Evolutionary conservation across 2,888 invertebrate species (phyloP), one percentile per base, ranked within the genome.

Genomic region (Mimumesa dahlbomi): DNA sequence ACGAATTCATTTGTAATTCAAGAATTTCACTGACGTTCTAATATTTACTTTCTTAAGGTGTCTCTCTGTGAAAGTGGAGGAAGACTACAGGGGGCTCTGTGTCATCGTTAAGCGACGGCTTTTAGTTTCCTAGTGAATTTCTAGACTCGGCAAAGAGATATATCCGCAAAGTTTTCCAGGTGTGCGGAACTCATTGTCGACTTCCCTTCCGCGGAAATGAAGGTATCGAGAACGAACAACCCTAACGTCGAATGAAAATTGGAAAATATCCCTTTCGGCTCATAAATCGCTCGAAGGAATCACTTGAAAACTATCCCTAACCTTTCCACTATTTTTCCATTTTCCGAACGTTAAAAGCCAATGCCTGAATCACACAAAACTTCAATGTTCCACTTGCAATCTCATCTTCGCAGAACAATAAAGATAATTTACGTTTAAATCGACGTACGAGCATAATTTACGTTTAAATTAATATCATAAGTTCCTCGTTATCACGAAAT

Each of bases 71-170:
- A 43, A 42, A 14, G 31, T 29, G 53, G 49, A 38, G 16, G 66
- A 25, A 36, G 52, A 69, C 36, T 16, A 40, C 21, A 40, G 25
- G 11, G 14, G 46, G 73, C 61, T 68, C 65, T 76, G 68, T 50
- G 68, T 75, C 75, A 73, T 77, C 45, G 75, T 75, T 75, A 75
- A 68, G 61, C 64, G 72, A 58, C 48, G 67, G 63, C 64, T 77
- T 64, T 61, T 77, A 64, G 57, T 45, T 75, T 75, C 67, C 49
- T 52, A 25, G 64, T 22, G 54, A 58, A 73, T 67, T 67, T 72
- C 71, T 53, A n/a, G n/a, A 36, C 62, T 49, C 29, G 19, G 45
- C 34, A 7, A 2, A 9, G 63, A 65, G 62, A 75, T 75, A 75
- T 75, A 75, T 75, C 56, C 76, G 46, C 52, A 21, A 75, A 75